phyloP scores from a whole-genome alignment of 2,888 invertebrate species.

The Acanthosepion pharaonis region DNA sequence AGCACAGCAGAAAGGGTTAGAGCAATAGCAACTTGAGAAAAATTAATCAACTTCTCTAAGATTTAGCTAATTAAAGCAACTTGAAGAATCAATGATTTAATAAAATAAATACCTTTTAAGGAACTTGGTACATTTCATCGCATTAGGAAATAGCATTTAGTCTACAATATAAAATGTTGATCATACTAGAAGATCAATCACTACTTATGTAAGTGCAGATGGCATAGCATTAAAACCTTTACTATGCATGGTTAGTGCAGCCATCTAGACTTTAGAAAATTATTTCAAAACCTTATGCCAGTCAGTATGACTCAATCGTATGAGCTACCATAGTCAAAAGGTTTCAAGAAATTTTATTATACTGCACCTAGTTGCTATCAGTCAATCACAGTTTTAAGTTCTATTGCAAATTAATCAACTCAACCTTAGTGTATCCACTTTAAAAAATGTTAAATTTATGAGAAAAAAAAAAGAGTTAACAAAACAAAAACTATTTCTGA shows the following conservation, averaged over 20 bases:
- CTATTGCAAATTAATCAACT: not conserved
- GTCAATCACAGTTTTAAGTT: too few relatives aligned
- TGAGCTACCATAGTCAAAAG: not conserved
- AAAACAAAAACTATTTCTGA: not conserved
- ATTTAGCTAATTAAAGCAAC: conserved; percentile 8
- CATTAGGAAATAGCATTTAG: conserved; percentile 12
- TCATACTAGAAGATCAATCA: conserved; percentile 6
- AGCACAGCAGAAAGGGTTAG: not conserved
- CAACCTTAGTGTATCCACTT: not conserved
- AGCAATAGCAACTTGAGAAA: not conserved
- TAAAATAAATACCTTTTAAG: conserved; percentile 33
- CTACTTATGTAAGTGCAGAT: not conserved
- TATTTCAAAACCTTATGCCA: not conserved
- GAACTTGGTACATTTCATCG: conserved; percentile 15
- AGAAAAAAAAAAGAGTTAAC: not conserved
- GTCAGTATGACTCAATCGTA: not conserved
- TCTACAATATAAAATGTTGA: conserved; percentile 33
- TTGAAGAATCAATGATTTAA: not conserved
- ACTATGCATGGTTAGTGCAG: not conserved
- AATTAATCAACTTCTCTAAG: not conserved
- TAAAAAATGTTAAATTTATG: too few relatives aligned
- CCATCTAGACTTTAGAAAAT: conserved; percentile 1
- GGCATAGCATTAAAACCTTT: conserved; percentile 6
- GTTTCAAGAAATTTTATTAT: not conserved
- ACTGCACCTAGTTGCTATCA: not conserved